Evolutionary conservation across 2,113 vertebrate genomes (phyloP).

Genomic region (Isichthys henryi): DNA sequence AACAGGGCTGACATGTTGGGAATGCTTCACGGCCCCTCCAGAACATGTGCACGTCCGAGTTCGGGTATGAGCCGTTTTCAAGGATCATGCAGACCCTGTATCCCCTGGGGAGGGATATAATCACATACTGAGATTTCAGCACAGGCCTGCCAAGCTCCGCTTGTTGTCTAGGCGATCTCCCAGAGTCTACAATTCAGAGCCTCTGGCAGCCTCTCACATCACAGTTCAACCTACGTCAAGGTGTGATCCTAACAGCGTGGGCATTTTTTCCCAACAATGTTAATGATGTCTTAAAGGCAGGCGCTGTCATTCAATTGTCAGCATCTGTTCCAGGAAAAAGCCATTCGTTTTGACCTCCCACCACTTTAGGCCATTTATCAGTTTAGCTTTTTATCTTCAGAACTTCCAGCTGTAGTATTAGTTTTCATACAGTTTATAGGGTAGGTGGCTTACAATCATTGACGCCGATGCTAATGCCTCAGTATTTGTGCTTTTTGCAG

Average conservation of each 20-base stretch:
- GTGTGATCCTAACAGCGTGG: background rate
- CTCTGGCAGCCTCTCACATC: background rate
- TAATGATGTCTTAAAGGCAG: conserved; percentile 3
- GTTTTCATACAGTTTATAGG: background rate
- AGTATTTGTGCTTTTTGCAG: background rate
- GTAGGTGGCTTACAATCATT: background rate
- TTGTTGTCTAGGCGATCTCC: background rate
- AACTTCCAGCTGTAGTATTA: background rate
- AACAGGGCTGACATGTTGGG: background rate
- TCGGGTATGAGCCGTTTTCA: background rate
- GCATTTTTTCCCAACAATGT: background rate
- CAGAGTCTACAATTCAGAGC: background rate
- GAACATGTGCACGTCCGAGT: background rate
- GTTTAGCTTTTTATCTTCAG: background rate
- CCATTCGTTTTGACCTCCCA: background rate
- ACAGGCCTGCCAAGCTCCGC: background rate
- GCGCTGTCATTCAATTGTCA: background rate
- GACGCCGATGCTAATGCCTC: background rate
- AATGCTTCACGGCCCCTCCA: background rate
- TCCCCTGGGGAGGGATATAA: background rate
- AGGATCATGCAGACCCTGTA: background rate
- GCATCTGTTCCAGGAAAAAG: background rate
- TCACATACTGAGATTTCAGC: background rate
- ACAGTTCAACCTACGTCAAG: background rate
- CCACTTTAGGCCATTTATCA: background rate